Evolutionary conservation across 2,797 vertebrate species (phyloP), one percentile per base, ranked within the genome.

Genomic region (Bovichtus variegatus): DNA sequence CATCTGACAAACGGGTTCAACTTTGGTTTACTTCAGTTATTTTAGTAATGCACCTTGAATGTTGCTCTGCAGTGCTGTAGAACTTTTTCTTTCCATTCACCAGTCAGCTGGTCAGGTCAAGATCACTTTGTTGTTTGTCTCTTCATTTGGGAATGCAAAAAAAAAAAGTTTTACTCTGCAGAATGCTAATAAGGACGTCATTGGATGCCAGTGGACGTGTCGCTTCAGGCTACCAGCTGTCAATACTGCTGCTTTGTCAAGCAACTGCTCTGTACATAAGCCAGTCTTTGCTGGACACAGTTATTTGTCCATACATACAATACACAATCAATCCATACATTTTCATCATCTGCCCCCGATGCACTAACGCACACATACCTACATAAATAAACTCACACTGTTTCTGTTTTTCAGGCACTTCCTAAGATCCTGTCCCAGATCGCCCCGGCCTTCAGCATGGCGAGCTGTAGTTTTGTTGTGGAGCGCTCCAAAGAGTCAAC

Each of bases 401-500:
- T 67, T 72, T 19, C 3, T 84, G 10, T 90, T 81, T 89, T 93
- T 61, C 89, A 99, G 98, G 95, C 95, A 1, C 96, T 99, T 61
- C 98, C 98, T 13, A 99, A 97, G 93, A 96, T 99, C 87, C 92
- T 99, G 78, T 98, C 97, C 82, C 97, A 99, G 85, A 96, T 96
- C 36, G 98, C 98, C 3, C 97, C 98, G 3, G 97, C 97, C 57
- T 99, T 99, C 94, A 98, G 97, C 92, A 96, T 99, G 96, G 95
- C 90, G 71, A 99, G 97, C 92, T 99, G 98, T 88, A 99, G 98
- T 90, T 99, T 99, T 77, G 98, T 99, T 15, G 98, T 99, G 77
- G 98, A 99, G 83, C 98, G 97, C 80, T 99, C 97, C 61, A 99
- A 99, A 88, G 97, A 99, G 87, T 96, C 98, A 16, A 99, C 98